phyloP scores from a whole-genome alignment of 35 echinoderm and acorn worm genomes.

The Stichopus chloronotus region DNA sequence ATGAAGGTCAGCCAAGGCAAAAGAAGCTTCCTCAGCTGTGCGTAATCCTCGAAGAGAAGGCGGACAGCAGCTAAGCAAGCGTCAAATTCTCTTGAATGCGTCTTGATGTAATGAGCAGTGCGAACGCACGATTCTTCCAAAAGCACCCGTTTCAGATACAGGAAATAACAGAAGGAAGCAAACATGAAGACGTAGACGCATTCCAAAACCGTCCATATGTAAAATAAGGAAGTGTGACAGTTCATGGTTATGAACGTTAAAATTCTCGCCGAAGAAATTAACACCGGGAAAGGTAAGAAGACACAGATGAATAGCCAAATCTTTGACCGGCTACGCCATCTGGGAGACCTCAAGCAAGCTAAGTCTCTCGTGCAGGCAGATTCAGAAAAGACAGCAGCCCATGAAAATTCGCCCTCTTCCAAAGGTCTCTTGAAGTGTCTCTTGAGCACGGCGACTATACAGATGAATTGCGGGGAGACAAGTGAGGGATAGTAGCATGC shows the following conservation, averaged over 20 bases:
- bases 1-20: not conserved
- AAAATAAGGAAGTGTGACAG: not conserved
- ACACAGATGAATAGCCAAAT: not conserved
- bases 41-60: not conserved
- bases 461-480: not conserved
- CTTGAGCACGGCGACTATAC: not conserved
- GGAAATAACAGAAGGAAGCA: not conserved
- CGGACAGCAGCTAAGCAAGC: not conserved
- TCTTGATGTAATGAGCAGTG: not conserved
- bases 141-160: not conserved
- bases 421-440: not conserved
- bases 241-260: not conserved
- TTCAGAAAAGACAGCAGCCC: not conserved
- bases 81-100: not conserved
- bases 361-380: not conserved
- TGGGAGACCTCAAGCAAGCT: not conserved
- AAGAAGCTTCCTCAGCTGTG: not conserved
- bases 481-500: not conserved
- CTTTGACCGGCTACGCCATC: not conserved
- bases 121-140: not conserved
- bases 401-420: not conserved
- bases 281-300: not conserved
- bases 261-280: not conserved
- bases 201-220: not conserved
- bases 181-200: not conserved